Percentiles rank a stretch among this genome's conserved stretches.
phyloP scores from a whole-genome alignment of 2,888 invertebrate species.

The Andricus curvator region DNA sequence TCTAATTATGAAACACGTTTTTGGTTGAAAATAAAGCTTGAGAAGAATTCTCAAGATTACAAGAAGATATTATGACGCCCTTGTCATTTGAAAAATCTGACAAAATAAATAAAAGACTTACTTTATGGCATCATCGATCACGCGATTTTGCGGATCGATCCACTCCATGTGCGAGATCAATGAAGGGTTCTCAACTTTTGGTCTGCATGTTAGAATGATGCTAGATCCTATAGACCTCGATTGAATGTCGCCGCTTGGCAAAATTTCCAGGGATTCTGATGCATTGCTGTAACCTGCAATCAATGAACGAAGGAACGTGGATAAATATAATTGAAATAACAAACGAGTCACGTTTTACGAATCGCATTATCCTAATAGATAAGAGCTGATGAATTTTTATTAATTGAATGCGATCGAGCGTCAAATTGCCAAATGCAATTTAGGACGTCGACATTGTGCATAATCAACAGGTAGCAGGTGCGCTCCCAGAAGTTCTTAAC shows the following conservation, averaged over 20 bases:
- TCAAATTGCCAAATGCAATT: conserved; percentile 37
- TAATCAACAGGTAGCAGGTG: conserved; percentile 54
- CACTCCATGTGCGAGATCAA: conserved; percentile 88
- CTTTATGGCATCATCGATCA: conserved; percentile 83
- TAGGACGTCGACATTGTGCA: conserved; percentile 25
- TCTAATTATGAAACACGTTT: background rate
- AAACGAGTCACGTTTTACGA: background rate
- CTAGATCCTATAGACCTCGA: conserved; percentile 87
- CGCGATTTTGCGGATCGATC: conserved; percentile 86
- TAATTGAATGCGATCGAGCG: conserved; percentile 31
- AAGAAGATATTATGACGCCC: background rate
- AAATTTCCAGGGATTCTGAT: conserved; percentile 83
- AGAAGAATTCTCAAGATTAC: background rate
- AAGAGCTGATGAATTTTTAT: conserved; percentile 20
- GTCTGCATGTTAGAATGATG: conserved; percentile 88
- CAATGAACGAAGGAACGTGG: conserved; percentile 40
- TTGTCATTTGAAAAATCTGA: background rate
- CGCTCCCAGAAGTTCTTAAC: conserved; percentile 33
- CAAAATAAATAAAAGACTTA: conserved; percentile 76
- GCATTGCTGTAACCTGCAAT: conserved; percentile 67
- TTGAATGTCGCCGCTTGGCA: conserved; percentile 85
- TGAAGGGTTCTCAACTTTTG: conserved; percentile 84
- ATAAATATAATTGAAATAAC: conserved; percentile 16
- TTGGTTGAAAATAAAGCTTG: background rate
- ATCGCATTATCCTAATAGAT: conserved; percentile 10